Base-by-base conservation (phyloP, 2,113 vertebrate genomes). In the Fulica atra region DNA sequence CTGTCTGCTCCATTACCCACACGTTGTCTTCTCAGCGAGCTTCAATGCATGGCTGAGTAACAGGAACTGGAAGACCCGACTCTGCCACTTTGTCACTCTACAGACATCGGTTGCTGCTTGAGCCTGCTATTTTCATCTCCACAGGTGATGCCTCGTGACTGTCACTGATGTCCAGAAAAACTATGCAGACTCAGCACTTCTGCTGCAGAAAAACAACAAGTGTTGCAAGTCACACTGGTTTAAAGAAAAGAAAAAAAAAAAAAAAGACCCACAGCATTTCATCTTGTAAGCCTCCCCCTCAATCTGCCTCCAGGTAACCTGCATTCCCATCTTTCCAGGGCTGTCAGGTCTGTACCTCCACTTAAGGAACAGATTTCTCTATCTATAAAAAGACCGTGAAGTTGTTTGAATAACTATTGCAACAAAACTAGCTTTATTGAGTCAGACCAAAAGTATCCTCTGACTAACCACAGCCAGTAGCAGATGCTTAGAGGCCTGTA, bases 371-470 rank as follows among this genome's bases (percentile, higher is more conserved):
- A 50, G 36, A 85, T 89, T 87, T 88, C 53, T 91, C 61, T 36
- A 46, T 61, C 73, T 85, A 61, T 89, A 61, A 91, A 85, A 91
- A 95, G 69, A 84, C 81, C 2, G 1, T 44, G 36, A 89, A 29
- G 40, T 69, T 72, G 44, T 79, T 91, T 80, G 24, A 77, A 26
- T 71, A 68, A 74, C 11, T 89, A 33, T 26, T 92, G 48, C 84
- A 90, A 85, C 71, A 90, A 86, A 95, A 88, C 50, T 72, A 86
- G 36, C 18, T 82, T 86, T 74, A 66, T 59, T 84, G 50, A 92
- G 70, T 85, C 81, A 82, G 70, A 80, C 79, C 54, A 82, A 61
- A 92, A 71, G 36, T 63, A 73, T 88, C 36, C 25, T 77, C 76
- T 78, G 60, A 77, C 33, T 83, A 90, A 83, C 56, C n/a, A 88